phyloP scores from a whole-genome alignment of 2,797 vertebrate genomes.

The Labroides dimidiatus region DNA sequence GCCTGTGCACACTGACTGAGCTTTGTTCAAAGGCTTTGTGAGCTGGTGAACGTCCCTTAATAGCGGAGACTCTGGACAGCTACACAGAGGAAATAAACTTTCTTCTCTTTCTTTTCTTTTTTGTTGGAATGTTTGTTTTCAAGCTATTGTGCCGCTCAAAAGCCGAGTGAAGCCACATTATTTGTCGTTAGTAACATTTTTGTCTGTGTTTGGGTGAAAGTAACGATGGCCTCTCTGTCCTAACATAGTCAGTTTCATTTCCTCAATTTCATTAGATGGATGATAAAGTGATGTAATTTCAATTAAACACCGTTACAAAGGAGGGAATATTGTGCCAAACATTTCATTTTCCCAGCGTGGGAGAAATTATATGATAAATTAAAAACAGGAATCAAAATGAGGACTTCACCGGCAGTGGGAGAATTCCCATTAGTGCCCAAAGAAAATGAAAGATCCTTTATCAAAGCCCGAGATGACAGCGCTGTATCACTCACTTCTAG shows the following conservation, averaged over 20 bases:
- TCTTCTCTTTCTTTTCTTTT: neutral
- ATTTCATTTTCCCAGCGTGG: constrained; percentile 61
- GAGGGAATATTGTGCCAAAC: constrained; percentile 46
- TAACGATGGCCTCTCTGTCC: constrained; percentile 11
- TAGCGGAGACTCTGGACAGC: constrained; percentile 4
- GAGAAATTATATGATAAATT: constrained; percentile 64
- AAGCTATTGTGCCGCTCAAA: constrained; percentile 8
- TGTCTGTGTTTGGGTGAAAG: constrained; percentile 1
- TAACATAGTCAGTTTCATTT: constrained; percentile 45
- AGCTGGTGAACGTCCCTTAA: constrained; percentile 22
- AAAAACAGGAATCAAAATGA: constrained; percentile 63
- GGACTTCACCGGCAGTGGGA: constrained; percentile 50
- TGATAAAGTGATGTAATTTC: constrained; percentile 51
- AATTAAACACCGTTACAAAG: constrained; percentile 47
- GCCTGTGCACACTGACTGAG: constrained; percentile 16
- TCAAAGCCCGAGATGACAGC: constrained; percentile 69
- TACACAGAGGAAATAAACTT: constrained; percentile 8
- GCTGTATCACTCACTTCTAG: constrained; percentile 52
- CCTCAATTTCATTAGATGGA: constrained; percentile 1
- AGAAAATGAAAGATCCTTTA: constrained; percentile 70
- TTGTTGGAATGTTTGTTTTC: neutral
- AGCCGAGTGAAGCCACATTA: neutral
- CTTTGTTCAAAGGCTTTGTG: constrained; percentile 36
- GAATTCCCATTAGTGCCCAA: constrained; percentile 66
- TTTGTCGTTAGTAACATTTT: neutral